These are phyloP conservation scores for Tetraodon nigroviridis DNA, from an alignment of 2,113 vertebrate species.

Conservation along the genomic window DNA sequence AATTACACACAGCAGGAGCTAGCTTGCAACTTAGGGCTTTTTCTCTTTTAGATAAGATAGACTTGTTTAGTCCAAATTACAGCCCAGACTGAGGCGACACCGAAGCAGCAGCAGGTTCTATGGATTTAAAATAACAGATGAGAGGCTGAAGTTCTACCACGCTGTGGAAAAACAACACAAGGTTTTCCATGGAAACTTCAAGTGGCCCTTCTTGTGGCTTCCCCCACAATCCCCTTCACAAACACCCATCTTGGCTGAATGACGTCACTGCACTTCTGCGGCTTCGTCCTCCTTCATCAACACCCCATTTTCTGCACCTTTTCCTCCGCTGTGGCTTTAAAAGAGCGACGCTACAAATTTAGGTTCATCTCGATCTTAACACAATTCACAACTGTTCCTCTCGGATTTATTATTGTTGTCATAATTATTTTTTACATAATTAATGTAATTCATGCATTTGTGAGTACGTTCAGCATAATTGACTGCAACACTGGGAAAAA, in stretches of 20 bases:
- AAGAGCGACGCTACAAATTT: slow-evolving; percentile 36
- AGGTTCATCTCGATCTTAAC: no score
- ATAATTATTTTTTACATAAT: no score
- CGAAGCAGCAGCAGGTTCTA: not conserved
- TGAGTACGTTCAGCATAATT: no score
- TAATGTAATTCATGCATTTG: no score
- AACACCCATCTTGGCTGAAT: slow-evolving; percentile 49
- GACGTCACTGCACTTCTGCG: slow-evolving; percentile 48
- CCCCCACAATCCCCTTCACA: slow-evolving; percentile 45
- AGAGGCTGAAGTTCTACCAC: not conserved
- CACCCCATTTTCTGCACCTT: slow-evolving; percentile 11
- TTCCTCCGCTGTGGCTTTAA: slow-evolving; percentile 50
- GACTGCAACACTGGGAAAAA: no score
- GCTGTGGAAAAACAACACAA: slow-evolving; percentile 2
- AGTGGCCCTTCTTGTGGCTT: slow-evolving; percentile 33
- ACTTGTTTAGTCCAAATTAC: no score
- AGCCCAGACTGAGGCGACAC: not conserved
- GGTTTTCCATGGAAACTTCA: slow-evolving; percentile 48
- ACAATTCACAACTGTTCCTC: no score
- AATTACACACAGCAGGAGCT: no score
- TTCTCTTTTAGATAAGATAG: no score
- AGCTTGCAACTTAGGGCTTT: no score
- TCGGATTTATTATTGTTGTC: no score
- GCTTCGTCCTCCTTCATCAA: slow-evolving; percentile 44
- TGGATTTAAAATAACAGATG: not conserved